Conservation (phyloP, 2,113 vertebrate species). For the Phylloscopus trochiloides region DNA sequence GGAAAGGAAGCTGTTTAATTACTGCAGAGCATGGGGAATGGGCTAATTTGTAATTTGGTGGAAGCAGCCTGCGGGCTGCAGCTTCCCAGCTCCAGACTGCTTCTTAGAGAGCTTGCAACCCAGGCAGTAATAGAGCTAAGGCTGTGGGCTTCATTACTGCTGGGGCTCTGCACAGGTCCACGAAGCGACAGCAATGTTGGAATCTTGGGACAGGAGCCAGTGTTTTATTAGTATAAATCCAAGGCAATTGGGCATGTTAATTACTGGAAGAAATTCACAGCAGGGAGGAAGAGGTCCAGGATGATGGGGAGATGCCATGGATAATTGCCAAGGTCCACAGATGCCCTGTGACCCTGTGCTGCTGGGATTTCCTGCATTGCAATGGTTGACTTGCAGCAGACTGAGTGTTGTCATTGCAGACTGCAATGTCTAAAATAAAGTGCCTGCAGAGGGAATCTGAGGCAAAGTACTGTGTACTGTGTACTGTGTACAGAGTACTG, state of each 20-base stretch:
- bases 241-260: constrained; percentile 2
- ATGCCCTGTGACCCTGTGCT: not conserved
- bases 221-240: not conserved
- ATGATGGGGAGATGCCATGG: not conserved
- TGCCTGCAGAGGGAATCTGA: not conserved
- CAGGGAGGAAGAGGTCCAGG: not conserved
- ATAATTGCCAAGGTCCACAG: not conserved
- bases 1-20: constrained; percentile 31
- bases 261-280: not conserved
- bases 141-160: not conserved
- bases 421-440: not conserved
- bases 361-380: not conserved
- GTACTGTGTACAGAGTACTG: too few relatives aligned
- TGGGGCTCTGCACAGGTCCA: not conserved
- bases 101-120: not conserved
- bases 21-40: not conserved
- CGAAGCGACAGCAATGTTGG: fast-evolving
- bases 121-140: not conserved
- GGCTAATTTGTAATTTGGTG: not conserved
- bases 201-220: not conserved
- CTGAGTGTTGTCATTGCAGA: not conserved
- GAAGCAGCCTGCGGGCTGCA: not conserved
- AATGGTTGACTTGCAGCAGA: not conserved
- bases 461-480: too few relatives aligned
- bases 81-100: not conserved